These are phyloP conservation scores for Cololabis saira DNA, from an alignment of 2,113 vertebrate genomes.

Conservation along the genomic window DNA sequence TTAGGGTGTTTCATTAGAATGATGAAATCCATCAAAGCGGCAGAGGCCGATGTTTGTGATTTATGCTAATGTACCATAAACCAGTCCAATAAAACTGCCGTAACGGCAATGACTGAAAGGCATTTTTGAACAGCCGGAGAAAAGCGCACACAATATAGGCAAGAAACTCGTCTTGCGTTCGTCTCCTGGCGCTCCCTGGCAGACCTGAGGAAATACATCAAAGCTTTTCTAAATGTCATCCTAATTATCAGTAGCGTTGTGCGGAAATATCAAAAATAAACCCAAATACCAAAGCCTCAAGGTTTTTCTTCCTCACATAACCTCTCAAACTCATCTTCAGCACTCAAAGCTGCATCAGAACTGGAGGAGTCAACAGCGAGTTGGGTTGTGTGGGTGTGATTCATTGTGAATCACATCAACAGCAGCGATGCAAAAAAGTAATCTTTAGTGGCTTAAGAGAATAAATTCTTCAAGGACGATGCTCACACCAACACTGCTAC, in stretches of 20 bases:
- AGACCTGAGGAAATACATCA: constrained; percentile 49
- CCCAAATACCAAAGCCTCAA: constrained; percentile 63
- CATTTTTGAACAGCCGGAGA: constrained; percentile 15
- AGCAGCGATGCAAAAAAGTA: neutral
- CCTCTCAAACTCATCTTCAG: constrained; percentile 34
- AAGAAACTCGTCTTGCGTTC: constrained; percentile 23
- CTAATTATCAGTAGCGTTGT: constrained; percentile 63
- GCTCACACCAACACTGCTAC: too few species aligned
- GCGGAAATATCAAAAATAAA: constrained; percentile 62
- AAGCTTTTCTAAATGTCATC: constrained; percentile 70
- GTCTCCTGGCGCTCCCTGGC: constrained; percentile 19
- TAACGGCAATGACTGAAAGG: constrained; percentile 4
- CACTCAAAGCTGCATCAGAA: constrained; percentile 30
- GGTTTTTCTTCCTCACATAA: constrained; percentile 43
- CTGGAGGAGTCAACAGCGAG: constrained; percentile 18
- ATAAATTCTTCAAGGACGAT: neutral
- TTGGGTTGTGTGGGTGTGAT: constrained; percentile 21
- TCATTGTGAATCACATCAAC: constrained; percentile 39
- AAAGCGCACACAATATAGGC: neutral
- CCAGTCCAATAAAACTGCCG: constrained; percentile 4
- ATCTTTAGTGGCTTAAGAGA: constrained; percentile 27
- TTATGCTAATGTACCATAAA: constrained; percentile 7
- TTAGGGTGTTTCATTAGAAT: constrained; percentile 17
- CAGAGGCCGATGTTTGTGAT: constrained; percentile 8
- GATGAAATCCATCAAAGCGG: constrained; percentile 2